Evolutionary conservation across 2,888 invertebrate genomes (phyloP), one percentile per base, ranked within the genome.

Genomic region (Cephus pygmeus): DNA sequence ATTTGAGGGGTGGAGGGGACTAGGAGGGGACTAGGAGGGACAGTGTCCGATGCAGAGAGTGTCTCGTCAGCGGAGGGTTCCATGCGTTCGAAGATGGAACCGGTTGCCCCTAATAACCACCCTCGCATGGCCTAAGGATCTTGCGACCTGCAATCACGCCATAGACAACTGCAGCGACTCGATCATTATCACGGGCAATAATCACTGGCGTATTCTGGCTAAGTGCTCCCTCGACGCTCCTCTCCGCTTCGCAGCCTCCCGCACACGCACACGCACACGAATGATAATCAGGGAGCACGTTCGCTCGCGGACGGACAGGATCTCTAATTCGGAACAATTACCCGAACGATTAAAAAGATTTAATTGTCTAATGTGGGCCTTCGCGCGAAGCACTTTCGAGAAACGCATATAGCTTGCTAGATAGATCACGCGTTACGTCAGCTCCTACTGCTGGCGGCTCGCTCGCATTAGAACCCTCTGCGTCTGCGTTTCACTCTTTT

Each of bases 101-200:
- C 89, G 87, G 89, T 89, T 87, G 87, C 82, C 85, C 86, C 83
- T 90, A 90, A 90, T 90, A 90, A 90, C 90, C 90, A 89, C 90
- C 90, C 90, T 90, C 90, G 85, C 90, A 89, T 87, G 86, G 88
- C 90, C 90, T 88, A 87, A 88, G 90, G 89, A 86, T 87, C 86
- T 84, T 80, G 85, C 87, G 89, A 87, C 87, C 88, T 88, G 84
- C 89, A 90, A 90, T 90, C 89, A 90, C 89, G 88, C 86, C 88
- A 90, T 89, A 89, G 90, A 89, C 89, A 89, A 89, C 88, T 90
- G 84, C 85, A 86, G 87, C 87, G 87, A 90, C 89, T 90, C 89
- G 90, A 90, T 90, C 87, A 90, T 90, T 90, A 90, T 90, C 90
- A 88, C 90, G 87, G 88, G 87, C 89, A 90, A 90, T 90, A 90